Conservation (phyloP, 2,113 vertebrate species). For the Syrmaticus mikado region DNA sequence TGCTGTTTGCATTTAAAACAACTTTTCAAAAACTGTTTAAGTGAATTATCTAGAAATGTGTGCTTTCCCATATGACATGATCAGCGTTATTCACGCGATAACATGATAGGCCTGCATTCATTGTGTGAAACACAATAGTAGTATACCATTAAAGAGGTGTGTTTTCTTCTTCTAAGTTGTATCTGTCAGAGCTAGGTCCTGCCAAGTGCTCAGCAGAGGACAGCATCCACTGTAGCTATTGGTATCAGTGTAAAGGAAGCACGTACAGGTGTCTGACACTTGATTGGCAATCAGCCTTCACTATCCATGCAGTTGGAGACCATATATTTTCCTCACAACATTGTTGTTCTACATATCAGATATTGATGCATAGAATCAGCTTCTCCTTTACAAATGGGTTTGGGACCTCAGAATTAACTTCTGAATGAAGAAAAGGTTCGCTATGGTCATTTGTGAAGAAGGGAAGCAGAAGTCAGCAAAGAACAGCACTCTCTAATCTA, state of each 20-base stretch:
- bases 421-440: background rate
- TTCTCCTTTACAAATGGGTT: background rate
- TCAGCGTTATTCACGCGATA: background rate
- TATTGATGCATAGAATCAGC: background rate
- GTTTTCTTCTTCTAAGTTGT: background rate
- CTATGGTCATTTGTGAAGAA: background rate
- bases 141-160: background rate
- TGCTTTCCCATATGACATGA: background rate
- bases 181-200: background rate
- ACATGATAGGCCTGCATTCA: background rate
- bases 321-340: background rate
- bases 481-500: background rate
- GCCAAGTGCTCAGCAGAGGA: background rate
- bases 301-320: background rate
- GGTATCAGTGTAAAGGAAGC: background rate
- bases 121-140: background rate
- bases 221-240: background rate
- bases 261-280: background rate
- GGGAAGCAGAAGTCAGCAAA: conserved; percentile 51
- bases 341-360: background rate
- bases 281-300: too few relatives aligned
- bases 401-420: background rate
- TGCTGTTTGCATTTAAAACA: background rate
- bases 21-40: background rate
- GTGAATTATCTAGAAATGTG: background rate